Conservation (phyloP, 2,797 vertebrate species). For the Gambelia wislizenii region DNA sequence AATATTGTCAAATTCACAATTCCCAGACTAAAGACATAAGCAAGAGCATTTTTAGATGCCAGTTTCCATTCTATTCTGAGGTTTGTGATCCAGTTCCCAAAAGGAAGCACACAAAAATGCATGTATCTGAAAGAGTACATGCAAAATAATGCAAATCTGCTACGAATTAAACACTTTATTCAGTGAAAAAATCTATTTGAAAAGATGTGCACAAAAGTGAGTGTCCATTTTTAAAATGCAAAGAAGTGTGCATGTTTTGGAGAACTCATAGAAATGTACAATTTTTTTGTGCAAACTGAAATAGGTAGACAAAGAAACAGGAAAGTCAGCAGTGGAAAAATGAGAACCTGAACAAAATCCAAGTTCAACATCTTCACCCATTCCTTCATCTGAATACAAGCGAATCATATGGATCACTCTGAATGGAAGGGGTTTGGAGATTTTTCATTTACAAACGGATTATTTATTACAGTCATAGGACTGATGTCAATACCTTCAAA, state of each 20-base stretch:
- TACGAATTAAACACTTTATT: no score
- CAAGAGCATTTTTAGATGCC: no score
- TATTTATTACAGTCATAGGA: not conserved
- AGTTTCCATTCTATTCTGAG: no score
- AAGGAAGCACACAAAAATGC: not conserved
- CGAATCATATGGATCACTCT: not conserved
- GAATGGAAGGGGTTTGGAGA: not conserved
- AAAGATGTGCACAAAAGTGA: no score
- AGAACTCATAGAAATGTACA: no score
- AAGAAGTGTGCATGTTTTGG: no score
- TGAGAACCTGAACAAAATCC: not conserved
- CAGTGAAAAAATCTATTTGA: no score
- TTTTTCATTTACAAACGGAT: rapidly evolving
- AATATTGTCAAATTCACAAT: no score
- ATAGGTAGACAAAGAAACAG: not conserved
- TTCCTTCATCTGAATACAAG: not conserved
- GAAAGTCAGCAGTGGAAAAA: not conserved
- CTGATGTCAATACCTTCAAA: slow-evolving; percentile 86
- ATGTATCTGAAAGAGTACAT: not conserved
- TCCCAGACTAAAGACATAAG: no score
- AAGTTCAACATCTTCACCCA: not conserved
- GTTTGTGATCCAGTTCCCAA: not conserved
- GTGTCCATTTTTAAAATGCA: no score
- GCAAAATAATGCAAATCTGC: no score
- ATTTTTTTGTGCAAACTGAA: no score